Evolutionary conservation across 2,113 vertebrate genomes (phyloP).

Genomic region (Hippocampus zosterae): DNA sequence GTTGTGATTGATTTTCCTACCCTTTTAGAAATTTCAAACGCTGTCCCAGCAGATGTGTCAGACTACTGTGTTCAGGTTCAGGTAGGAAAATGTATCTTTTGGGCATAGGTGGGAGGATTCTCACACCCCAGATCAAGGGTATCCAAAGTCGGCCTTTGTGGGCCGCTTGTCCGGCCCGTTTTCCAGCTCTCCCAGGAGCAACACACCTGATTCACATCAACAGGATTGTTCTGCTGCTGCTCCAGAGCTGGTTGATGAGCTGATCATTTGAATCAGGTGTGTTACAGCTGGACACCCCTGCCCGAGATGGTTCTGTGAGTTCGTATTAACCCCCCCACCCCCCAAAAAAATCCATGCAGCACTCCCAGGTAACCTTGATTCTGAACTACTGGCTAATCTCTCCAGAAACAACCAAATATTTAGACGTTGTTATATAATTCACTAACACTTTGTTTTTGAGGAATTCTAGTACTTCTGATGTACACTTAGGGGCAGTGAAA

Average conservation of each 20-base stretch:
- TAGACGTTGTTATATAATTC: background rate
- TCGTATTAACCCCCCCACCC: background rate
- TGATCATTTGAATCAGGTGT: too few species aligned
- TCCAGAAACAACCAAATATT: background rate
- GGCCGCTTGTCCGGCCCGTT: too few species aligned
- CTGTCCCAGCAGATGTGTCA: too few species aligned
- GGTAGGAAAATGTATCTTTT: background rate
- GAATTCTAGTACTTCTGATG: background rate
- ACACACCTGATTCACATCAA: too few species aligned
- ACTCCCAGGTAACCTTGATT: background rate
- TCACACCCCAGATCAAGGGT: too few species aligned
- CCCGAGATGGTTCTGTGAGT: background rate
- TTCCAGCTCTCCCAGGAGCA: too few species aligned
- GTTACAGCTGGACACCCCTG: too few species aligned
- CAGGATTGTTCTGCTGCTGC: too few species aligned
- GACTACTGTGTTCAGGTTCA: background rate
- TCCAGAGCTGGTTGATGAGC: too few species aligned
- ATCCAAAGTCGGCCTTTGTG: too few species aligned
- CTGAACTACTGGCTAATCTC: background rate
- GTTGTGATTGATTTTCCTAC: background rate
- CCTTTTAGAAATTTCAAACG: background rate
- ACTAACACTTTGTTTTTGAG: background rate
- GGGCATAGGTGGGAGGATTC: background rate
- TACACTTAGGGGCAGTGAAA: background rate
- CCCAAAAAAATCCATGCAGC: background rate